phyloP scores from a whole-genome alignment of 2,888 invertebrate species.

The Thereva unica region DNA sequence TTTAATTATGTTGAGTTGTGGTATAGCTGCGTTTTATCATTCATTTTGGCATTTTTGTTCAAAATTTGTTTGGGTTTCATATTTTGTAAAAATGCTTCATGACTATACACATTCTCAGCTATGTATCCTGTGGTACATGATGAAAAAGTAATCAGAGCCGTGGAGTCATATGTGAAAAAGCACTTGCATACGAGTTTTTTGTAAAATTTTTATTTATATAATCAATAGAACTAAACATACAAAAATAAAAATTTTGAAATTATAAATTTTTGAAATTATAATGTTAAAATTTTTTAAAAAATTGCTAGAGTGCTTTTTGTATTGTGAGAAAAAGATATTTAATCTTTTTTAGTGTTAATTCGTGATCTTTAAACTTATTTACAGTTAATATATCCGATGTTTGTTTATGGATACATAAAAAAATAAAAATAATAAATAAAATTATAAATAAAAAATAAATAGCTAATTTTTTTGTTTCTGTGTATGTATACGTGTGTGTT shows the following conservation, averaged over 20 bases:
- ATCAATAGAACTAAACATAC: not conserved
- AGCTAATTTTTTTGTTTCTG: too few species aligned
- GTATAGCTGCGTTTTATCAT: too few species aligned
- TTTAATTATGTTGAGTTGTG: not conserved
- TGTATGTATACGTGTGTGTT: constrained; percentile 14
- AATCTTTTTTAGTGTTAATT: constrained; percentile 28
- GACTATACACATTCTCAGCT: constrained; percentile 12
- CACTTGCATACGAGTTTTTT: constrained; percentile 47
- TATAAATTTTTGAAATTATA: too few species aligned
- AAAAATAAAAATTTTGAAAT: not conserved
- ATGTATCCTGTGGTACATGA: constrained; percentile 54
- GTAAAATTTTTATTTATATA: constrained; percentile 9
- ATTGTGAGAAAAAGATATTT: constrained; percentile 59
- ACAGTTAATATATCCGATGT: too few species aligned
- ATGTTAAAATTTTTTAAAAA: constrained; percentile 36
- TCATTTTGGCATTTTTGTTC: too few species aligned
- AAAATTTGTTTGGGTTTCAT: too few species aligned
- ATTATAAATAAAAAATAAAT: too few species aligned
- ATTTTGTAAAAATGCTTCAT: too few species aligned
- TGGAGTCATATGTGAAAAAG: constrained; percentile 61
- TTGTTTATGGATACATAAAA: too few species aligned
- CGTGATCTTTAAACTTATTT: too few species aligned
- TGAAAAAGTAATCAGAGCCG: constrained; percentile 60
- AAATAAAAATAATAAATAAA: too few species aligned
- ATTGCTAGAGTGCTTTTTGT: constrained; percentile 56